These are phyloP conservation scores for Drosophila gunungcola DNA, from an alignment of 1,140 invertebrate genomes.

Conservation along the genomic window DNA sequence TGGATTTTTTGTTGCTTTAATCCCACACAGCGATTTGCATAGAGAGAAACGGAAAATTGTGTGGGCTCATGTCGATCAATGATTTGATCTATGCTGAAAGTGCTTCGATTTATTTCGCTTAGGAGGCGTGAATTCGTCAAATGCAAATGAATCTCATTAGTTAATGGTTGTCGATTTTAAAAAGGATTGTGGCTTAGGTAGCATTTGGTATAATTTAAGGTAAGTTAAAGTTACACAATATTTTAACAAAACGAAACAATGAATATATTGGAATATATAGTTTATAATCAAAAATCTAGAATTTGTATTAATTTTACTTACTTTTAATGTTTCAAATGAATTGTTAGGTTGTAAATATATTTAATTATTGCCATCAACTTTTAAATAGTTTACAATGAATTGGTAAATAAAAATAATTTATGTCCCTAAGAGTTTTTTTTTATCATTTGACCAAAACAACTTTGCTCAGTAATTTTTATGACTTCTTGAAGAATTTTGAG, in stretches of 20 bases:
- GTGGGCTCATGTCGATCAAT: constrained; percentile 36
- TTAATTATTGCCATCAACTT: not conserved
- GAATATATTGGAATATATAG: not conserved
- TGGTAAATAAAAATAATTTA: constrained; percentile 26
- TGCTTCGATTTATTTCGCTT: constrained; percentile 29
- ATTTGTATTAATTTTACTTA: too few relatives aligned
- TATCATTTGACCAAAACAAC: constrained; percentile 4
- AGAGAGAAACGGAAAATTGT: constrained; percentile 9
- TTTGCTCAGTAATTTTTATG: constrained; percentile 50
- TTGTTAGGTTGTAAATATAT: not conserved
- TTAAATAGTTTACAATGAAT: constrained; percentile 9
- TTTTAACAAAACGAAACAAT: not conserved
- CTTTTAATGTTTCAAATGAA: too few relatives aligned
- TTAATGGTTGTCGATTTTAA: not conserved
- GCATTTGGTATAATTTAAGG: not conserved
- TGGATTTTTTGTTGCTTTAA: constrained; percentile 25
- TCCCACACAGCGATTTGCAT: constrained; percentile 38
- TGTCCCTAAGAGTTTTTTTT: not conserved
- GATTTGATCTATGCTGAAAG: constrained; percentile 38
- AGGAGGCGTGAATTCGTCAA: constrained; percentile 9
- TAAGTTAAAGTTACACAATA: not conserved
- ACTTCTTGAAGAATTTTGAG: constrained; percentile 47
- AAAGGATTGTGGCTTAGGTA: not conserved
- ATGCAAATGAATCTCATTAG: constrained; percentile 44
- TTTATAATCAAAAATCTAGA: too few relatives aligned